Percentiles rank a stretch among this genome's conserved stretches.
phyloP scores from a whole-genome alignment of 2,888 invertebrate species.

The Hirtodrosophila histrioides region DNA sequence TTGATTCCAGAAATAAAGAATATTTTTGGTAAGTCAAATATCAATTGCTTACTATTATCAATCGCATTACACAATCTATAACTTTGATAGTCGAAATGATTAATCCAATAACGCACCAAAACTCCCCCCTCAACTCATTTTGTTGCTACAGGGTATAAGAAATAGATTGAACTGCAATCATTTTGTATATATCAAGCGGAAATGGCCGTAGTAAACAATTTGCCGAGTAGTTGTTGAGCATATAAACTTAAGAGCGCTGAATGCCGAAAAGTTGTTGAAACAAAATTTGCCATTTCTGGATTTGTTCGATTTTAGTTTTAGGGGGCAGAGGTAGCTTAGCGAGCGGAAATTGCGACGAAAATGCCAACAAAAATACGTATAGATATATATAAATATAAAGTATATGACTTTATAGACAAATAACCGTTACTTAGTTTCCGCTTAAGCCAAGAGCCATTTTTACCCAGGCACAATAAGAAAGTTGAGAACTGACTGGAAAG shows the following conservation, averaged over 20 bases:
- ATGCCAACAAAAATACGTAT: slow-evolving; percentile 44
- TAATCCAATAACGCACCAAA: no score
- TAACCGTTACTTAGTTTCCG: slow-evolving; percentile 65
- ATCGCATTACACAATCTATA: no score
- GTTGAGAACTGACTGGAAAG: slow-evolving; percentile 20
- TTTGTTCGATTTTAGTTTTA: slow-evolving; percentile 31
- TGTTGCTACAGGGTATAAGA: slow-evolving; percentile 24
- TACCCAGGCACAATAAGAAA: slow-evolving; percentile 24
- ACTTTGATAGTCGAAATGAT: no score
- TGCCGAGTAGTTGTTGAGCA: slow-evolving; percentile 65
- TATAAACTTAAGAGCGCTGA: slow-evolving; percentile 44
- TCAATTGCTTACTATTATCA: no score
- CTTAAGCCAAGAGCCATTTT: slow-evolving; percentile 30
- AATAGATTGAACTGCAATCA: slow-evolving; percentile 55
- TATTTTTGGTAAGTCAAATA: no score
- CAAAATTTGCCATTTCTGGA: slow-evolving; percentile 38
- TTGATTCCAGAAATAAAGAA: no score
- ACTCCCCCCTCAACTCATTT: no score
- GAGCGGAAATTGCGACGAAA: slow-evolving; percentile 57
- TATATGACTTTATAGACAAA: slow-evolving; percentile 40
- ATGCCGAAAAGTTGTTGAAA: slow-evolving; percentile 46
- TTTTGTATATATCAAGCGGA: slow-evolving; percentile 52
- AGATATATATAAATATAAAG: slow-evolving; percentile 12
- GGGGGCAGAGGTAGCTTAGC: slow-evolving; percentile 2
- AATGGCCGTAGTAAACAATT: slow-evolving; percentile 66